Evolutionary conservation across 1,140 invertebrate species (phyloP), one percentile per base, ranked within the genome.

Genomic region (Palaemon carinicauda): DNA sequence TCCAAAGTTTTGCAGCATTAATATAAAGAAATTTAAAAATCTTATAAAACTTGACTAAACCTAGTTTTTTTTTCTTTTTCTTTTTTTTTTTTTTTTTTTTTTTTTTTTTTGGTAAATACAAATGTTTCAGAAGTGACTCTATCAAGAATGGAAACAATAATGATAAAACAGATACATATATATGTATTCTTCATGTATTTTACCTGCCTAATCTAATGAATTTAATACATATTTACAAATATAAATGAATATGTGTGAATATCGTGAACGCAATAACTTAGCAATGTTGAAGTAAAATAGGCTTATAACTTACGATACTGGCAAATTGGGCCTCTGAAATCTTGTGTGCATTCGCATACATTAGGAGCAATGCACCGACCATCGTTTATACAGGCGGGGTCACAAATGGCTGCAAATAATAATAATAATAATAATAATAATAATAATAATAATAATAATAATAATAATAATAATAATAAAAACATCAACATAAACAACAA

Each of bases 361-460:
- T 96, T 95, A 14, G 94, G 92, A 0, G 94, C 93, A 0, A 96
- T 91, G 91, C 96, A 97, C 65, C 93, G 93, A 0, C 96, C 96
- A 10, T 94, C 95, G 90, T 97, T 96, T 80, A 93, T 85, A 90
- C 96, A 97, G 0, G 94, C 92, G 1, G 96, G 96, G 78, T 93
- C 90, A 89, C 96, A 97, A 31, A 94, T 93, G 1, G 95, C 95
- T 95, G 88, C 33, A 91, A 33, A 3, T 50, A 74, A 75, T n/a
- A 73, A 79, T 17, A 27, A 73, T 24, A 56, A 83, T 60, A 17
- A 17, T 41, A 60, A 12, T 51, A 52, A 14, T 29, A 73, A 21
- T 73, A 31, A 29, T 24, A 73, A 73, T 17, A 73, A 74, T 41
- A 17, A 29, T 31, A 31, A 24, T 15, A 21, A 73, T 19, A 51